phyloP scores from a whole-genome alignment of 2,797 vertebrate species.

The Merluccius polli region DNA sequence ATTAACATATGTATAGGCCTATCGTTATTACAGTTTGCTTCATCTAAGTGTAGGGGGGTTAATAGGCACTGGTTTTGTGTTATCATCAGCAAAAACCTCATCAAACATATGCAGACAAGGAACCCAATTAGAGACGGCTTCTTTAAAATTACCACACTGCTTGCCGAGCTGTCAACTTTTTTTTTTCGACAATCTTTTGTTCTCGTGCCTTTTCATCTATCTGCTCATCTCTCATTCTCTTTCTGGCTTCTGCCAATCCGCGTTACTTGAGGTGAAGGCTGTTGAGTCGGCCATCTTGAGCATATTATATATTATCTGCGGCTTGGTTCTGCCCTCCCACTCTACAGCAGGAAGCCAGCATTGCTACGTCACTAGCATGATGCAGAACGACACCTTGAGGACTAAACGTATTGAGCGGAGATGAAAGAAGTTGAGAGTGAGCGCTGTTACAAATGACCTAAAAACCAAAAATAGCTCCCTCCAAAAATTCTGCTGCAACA shows the following conservation, averaged over 20 bases:
- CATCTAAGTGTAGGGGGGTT: conserved; percentile 14
- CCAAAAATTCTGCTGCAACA: conserved; percentile 40
- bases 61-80: conserved; percentile 38
- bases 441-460: conserved; percentile 55
- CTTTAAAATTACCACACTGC: conserved; percentile 43
- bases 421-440: conserved; percentile 44
- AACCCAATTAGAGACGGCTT: conserved; percentile 58
- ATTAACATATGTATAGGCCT: neutral
- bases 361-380: conserved; percentile 46
- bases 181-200: conserved; percentile 35
- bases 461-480: conserved; percentile 56
- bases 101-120: conserved; percentile 59
- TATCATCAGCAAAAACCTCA: conserved; percentile 53
- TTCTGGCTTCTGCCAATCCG: conserved; percentile 6
- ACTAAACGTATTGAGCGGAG: conserved; percentile 43
- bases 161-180: conserved; percentile 12
- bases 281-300: conserved; percentile 47
- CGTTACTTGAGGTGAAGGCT: conserved; percentile 35
- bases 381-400: conserved; percentile 57
- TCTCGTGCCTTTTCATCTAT: conserved; percentile 18
- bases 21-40: conserved; percentile 38
- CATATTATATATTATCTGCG: conserved; percentile 23
- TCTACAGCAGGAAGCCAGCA: conserved; percentile 14
- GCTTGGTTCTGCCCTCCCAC: neutral
- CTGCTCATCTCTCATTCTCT: conserved; percentile 23